phyloP scores from a whole-genome alignment of 1,140 invertebrate genomes.

The Drosophila grimshawi region DNA sequence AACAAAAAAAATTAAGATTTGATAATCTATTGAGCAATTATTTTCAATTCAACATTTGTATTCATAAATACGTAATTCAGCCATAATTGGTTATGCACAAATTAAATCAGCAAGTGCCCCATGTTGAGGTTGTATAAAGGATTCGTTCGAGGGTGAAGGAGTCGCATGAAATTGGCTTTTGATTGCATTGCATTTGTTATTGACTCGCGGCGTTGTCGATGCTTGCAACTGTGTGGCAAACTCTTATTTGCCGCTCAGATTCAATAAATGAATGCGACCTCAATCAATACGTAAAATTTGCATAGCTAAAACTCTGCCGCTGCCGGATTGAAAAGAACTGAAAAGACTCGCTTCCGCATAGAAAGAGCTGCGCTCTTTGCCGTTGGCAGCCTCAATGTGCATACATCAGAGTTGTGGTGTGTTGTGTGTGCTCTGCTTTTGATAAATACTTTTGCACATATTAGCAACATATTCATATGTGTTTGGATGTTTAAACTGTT shows the following conservation, averaged over 20 bases:
- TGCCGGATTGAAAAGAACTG: slow-evolving; percentile 7
- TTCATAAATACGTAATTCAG: slow-evolving; percentile 25
- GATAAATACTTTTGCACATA: slow-evolving; percentile 69
- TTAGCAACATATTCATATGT: slow-evolving; percentile 64
- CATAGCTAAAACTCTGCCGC: neutral
- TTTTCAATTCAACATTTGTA: slow-evolving; percentile 6
- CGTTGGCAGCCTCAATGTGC: slow-evolving; percentile 10
- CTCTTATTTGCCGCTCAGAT: slow-evolving; percentile 30
- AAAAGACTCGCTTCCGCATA: slow-evolving; percentile 18
- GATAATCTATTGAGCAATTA: slow-evolving; percentile 8
- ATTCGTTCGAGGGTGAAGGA: neutral
- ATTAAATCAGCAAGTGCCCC: slow-evolving; percentile 29
- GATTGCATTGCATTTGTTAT: slow-evolving; percentile 24
- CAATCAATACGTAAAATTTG: slow-evolving; percentile 17
- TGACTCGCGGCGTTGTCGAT: slow-evolving; percentile 28
- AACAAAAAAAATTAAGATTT: slow-evolving; percentile 3
- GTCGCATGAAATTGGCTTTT: slow-evolving; percentile 14
- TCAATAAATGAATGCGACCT: slow-evolving; percentile 42
- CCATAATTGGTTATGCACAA: slow-evolving; percentile 10
- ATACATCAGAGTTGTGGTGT: neutral
- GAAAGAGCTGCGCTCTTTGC: slow-evolving; percentile 35
- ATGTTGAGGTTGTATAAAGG: neutral
- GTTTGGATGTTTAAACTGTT: slow-evolving; percentile 38
- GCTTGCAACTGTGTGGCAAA: slow-evolving; percentile 32
- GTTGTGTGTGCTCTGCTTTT: slow-evolving; percentile 45